Evolutionary conservation across 1,140 invertebrate genomes (phyloP), one percentile per base, ranked within the genome.

Genomic region (Aphelinus atriplicis): DNA sequence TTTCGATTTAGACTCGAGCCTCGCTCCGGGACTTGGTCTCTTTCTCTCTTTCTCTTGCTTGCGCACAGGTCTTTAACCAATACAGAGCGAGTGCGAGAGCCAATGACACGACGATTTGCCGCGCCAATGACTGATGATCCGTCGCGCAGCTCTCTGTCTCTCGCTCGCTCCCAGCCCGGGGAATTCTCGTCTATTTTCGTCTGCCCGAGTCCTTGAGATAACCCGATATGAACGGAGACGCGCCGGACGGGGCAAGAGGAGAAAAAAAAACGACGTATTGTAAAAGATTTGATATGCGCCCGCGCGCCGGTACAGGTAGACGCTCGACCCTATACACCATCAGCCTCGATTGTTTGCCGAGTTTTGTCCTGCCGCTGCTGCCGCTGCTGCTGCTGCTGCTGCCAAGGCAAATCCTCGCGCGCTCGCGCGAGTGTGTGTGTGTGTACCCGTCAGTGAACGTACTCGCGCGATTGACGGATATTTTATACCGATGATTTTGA

Each of bases 41-140:
- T 7, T 1, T 10, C 42, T 69, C 42, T 43, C 65, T 45, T 69
- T 62, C 57, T 5, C 58, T 63, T 7, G 2, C 42, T n/a, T 51
- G 3, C 10, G 2, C 61, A 50, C n/a, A 3, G 2, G 6, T n/a
- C 53, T n/a, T 26, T 58, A n/a, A 65, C 47, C 9, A 42, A 63
- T 65, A 43, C 50, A 43, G 58, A 58, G n/a, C 55, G 55, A 67
- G 60, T 26, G 26, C 63, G 45, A 57, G 63, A 77, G 74, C 57
- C 72, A 80, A 78, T 78, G 79, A 78, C 79, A 78, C 70, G 75
- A 73, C 73, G 55, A 77, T 78, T 75, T 75, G 75, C 77, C 73
- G 47, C 62, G 5, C 51, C 65, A 80, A 72, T 78, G 77, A 78
- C 71, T 77, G 74, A 80, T 80, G 75, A 71, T 76, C 60, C 53